Conservation (phyloP, 1,140 invertebrate species). For the Lepidurus apus region DNA sequence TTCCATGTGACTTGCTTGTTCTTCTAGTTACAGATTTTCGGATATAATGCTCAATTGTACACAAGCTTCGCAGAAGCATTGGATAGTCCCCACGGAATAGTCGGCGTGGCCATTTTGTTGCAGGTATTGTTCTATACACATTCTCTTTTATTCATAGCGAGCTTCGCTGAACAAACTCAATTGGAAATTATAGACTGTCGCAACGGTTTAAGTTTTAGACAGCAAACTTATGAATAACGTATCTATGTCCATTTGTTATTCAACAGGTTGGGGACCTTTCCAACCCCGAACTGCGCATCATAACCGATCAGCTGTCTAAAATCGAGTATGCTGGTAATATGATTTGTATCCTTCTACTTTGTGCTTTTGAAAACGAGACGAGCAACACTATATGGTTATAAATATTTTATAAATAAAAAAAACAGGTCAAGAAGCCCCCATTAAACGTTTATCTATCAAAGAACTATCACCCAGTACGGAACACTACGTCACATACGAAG, state of each 20-base stretch:
- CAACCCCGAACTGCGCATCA: constrained; percentile 1
- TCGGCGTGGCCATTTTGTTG: constrained; percentile 87
- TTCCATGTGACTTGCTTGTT: constrained; percentile 40
- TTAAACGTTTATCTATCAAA: constrained; percentile 74
- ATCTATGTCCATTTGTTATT: constrained; percentile 25
- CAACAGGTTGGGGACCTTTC: constrained; percentile 24
- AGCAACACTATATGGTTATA: neutral
- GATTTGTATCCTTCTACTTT: neutral
- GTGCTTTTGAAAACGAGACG: neutral
- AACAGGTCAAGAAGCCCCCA: constrained; percentile 67
- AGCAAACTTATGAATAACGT: constrained; percentile 25
- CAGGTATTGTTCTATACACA: constrained; percentile 59
- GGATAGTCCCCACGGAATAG: constrained; percentile 84
- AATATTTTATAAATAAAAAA: neutral
- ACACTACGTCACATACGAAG: constrained; percentile 95
- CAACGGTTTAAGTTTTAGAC: neutral
- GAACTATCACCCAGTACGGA: constrained; percentile 78
- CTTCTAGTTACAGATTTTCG: constrained; percentile 86
- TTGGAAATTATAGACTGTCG: neutral
- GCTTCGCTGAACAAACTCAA: neutral
- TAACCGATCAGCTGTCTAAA: constrained; percentile 32
- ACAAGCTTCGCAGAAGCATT: constrained; percentile 92
- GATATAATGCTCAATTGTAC: constrained; percentile 94
- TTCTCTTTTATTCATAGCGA: neutral
- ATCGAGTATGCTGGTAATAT: constrained; percentile 30